phyloP scores from a whole-genome alignment of 2,113 vertebrate genomes.

The Phylloscopus trochiloides region DNA sequence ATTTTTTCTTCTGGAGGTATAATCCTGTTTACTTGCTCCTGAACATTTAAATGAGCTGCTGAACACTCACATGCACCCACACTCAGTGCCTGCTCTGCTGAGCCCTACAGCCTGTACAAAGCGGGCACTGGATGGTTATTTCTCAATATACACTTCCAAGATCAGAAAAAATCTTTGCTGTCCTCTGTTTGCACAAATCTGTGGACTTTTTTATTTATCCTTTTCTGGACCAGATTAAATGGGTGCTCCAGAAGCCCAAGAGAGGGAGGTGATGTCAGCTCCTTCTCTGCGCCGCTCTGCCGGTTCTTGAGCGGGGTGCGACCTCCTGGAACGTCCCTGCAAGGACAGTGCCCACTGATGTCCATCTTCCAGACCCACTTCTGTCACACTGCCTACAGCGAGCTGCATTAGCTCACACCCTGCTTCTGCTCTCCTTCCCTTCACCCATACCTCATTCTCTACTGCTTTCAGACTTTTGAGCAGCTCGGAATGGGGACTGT shows the following conservation, averaged over 20 bases:
- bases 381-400: neutral
- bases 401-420: neutral
- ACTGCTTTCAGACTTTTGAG: neutral
- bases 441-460: neutral
- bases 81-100: neutral
- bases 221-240: neutral
- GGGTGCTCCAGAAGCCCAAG: neutral
- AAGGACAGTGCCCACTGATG: neutral
- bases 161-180: neutral
- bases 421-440: neutral
- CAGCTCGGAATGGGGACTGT: neutral
- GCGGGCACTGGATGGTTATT: neutral
- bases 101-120: neutral
- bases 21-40: neutral
- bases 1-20: neutral
- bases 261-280: neutral
- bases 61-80: neutral
- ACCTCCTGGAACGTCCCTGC: neutral
- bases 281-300: neutral
- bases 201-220: neutral
- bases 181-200: neutral
- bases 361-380: constrained; percentile 23
- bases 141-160: neutral
- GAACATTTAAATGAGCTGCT: neutral
- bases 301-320: neutral